Evolutionary conservation across 1,140 invertebrate genomes (phyloP).

Genomic region (Hypothenemus hampei): DNA sequence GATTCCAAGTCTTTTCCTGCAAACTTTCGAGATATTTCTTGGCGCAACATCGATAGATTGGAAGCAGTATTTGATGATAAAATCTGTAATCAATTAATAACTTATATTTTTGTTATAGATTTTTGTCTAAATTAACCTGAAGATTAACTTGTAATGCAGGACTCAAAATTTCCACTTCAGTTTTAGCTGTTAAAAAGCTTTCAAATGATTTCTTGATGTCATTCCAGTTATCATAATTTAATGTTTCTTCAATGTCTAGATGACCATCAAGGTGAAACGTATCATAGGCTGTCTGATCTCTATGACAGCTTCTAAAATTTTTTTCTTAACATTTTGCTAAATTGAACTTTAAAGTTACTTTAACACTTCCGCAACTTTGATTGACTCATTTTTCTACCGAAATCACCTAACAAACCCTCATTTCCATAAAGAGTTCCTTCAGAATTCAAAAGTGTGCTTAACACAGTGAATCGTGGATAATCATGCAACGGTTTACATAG

Average conservation of each 20-base stretch:
- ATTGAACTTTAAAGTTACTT: constrained; percentile 34
- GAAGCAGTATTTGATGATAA: constrained; percentile 59
- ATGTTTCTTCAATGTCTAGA: constrained; percentile 42
- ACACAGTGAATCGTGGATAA: constrained; percentile 51
- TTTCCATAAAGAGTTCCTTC: constrained; percentile 53
- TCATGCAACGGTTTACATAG: constrained; percentile 60
- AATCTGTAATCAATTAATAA: constrained; percentile 7
- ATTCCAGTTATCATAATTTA: constrained; percentile 58
- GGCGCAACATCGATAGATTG: constrained; percentile 64
- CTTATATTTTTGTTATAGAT: neutral
- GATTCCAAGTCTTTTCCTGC: constrained; percentile 65
- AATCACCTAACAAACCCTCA: constrained; percentile 55
- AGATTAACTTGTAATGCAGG: constrained; percentile 55
- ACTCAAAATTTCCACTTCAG: constrained; percentile 51
- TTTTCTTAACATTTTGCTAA: no score
- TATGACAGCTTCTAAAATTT: constrained; percentile 58
- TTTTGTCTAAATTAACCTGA: constrained; percentile 39
- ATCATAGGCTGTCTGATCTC: constrained; percentile 62
- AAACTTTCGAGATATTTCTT: constrained; percentile 57
- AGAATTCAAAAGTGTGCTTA: constrained; percentile 56
- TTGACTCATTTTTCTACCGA: constrained; percentile 38
- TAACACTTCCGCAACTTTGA: constrained; percentile 38
- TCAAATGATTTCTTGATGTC: constrained; percentile 51
- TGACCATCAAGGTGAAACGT: constrained; percentile 60
- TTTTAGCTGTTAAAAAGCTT: constrained; percentile 44